phyloP scores from a whole-genome alignment of 2,888 invertebrate genomes.

The Mongoloraphidia duomilia region DNA sequence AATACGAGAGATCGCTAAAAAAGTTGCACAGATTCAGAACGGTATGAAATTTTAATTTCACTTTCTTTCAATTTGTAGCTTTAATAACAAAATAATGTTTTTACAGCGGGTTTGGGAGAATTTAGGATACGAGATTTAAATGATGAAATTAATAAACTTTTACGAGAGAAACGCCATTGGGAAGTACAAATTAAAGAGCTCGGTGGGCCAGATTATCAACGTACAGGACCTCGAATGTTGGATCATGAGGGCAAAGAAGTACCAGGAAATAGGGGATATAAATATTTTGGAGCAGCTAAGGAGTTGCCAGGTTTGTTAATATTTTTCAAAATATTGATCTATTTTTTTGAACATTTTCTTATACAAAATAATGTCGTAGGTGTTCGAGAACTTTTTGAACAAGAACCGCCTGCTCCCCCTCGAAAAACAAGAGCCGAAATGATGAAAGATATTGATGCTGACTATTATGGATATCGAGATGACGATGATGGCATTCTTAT shows the following conservation, averaged over 20 bases:
- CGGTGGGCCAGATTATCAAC: constrained; percentile 87
- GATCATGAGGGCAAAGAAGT: constrained; percentile 93
- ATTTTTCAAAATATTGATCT: not conserved
- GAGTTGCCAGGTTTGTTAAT: constrained; percentile 67
- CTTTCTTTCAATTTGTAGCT: not conserved
- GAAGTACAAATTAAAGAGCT: constrained; percentile 90
- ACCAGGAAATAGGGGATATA: constrained; percentile 94
- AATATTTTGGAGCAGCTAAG: constrained; percentile 96
- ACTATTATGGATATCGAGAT: constrained; percentile 97
- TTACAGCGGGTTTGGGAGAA: constrained; percentile 88
- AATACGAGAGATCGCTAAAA: constrained; percentile 92
- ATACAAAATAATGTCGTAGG: constrained; percentile 32
- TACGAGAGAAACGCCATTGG: constrained; percentile 95
- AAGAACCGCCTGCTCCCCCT: constrained; percentile 81
- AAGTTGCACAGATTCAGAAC: constrained; percentile 98
- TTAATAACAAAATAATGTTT: constrained; percentile 1
- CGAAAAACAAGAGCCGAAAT: constrained; percentile 89
- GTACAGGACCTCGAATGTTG: constrained; percentile 84
- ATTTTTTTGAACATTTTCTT: not conserved
- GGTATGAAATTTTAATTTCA: constrained; percentile 33
- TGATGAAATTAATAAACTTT: constrained; percentile 96
- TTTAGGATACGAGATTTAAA: constrained; percentile 95
- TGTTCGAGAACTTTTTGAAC: constrained; percentile 93
- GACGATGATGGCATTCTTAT: constrained; percentile 94
- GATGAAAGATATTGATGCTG: constrained; percentile 96